These are phyloP conservation scores for Paedocypris sp. DNA, from an alignment of 2,113 vertebrate species.

Conservation along the genomic window DNA sequence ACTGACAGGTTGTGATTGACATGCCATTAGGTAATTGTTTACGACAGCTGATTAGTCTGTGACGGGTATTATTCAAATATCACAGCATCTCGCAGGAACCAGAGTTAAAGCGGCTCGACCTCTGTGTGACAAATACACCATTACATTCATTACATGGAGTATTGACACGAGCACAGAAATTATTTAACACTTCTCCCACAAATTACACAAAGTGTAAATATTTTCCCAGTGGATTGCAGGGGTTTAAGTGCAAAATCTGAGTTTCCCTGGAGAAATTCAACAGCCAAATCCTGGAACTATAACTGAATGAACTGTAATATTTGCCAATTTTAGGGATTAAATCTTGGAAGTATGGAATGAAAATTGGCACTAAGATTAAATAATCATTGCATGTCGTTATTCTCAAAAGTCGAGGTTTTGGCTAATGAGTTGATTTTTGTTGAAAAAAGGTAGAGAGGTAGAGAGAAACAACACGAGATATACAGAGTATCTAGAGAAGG, in stretches of 20 bases:
- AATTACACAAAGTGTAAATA: slow-evolving; percentile 41
- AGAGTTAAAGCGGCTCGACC: slow-evolving; percentile 46
- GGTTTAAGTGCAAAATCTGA: slow-evolving; percentile 23
- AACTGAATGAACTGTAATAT: too few species aligned
- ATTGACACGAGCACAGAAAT: slow-evolving; percentile 33
- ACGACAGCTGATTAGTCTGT: slow-evolving; percentile 60
- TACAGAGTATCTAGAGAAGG: too few species aligned
- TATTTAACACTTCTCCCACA: slow-evolving; percentile 38
- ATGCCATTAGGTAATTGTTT: slow-evolving; percentile 69
- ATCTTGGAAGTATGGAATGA: too few species aligned
- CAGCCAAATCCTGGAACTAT: neutral
- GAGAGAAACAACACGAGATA: too few species aligned
- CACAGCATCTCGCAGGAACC: slow-evolving; percentile 50
- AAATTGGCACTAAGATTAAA: too few species aligned
- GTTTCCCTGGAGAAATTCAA: neutral
- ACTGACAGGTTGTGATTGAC: slow-evolving; percentile 67
- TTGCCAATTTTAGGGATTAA: too few species aligned
- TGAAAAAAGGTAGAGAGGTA: too few species aligned
- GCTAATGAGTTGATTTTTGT: too few species aligned
- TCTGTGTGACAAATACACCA: slow-evolving; percentile 37
- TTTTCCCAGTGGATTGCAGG: slow-evolving; percentile 31
- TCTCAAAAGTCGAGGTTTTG: too few species aligned
- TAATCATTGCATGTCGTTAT: too few species aligned
- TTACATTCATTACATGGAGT: slow-evolving; percentile 39
- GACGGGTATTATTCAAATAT: slow-evolving; percentile 54